Evolutionary conservation across 2,113 vertebrate species (phyloP).

Genomic region (Atractosteus spatula): DNA sequence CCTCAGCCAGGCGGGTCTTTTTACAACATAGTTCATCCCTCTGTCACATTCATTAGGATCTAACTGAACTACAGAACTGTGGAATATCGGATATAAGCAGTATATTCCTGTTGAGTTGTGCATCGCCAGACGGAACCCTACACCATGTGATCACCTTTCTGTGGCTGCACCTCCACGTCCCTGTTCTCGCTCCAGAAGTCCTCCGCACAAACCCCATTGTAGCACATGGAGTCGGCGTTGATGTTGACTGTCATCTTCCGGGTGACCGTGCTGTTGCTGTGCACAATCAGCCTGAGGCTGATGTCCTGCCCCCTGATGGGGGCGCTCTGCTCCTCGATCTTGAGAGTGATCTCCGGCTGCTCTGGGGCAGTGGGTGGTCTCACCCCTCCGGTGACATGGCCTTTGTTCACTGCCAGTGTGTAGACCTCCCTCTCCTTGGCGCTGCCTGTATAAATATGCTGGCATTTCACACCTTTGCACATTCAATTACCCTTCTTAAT

Average conservation of each 20-base stretch:
- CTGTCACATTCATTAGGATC: no score
- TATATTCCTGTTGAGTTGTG: no score
- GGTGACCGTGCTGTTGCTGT: neutral
- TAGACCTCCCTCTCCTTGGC: slow-evolving; percentile 35
- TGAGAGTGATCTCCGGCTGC: neutral
- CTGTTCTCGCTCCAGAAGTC: slow-evolving; percentile 24
- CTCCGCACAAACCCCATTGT: slow-evolving; percentile 22
- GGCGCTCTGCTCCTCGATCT: slow-evolving; percentile 29
- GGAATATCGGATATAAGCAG: no score
- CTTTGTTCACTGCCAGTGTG: slow-evolving; percentile 23
- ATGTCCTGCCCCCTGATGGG: slow-evolving; percentile 40
- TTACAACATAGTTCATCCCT: no score
- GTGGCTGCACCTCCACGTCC: slow-evolving; percentile 28
- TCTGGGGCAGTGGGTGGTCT: neutral
- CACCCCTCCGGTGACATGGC: neutral
- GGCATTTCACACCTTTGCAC: no score
- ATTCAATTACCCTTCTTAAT: no score
- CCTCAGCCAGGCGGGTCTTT: no score
- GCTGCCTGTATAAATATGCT: slow-evolving; percentile 32
- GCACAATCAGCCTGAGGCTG: slow-evolving; percentile 35
- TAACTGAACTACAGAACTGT: no score
- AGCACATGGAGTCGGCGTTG: slow-evolving; percentile 35
- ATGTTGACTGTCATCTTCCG: slow-evolving; percentile 33
- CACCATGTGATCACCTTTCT: slow-evolving; percentile 34
- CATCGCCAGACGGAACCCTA: no score